These are phyloP conservation scores for Himalopsyche tibetana DNA, from an alignment of 2,888 invertebrate species.

Conservation along the genomic window DNA sequence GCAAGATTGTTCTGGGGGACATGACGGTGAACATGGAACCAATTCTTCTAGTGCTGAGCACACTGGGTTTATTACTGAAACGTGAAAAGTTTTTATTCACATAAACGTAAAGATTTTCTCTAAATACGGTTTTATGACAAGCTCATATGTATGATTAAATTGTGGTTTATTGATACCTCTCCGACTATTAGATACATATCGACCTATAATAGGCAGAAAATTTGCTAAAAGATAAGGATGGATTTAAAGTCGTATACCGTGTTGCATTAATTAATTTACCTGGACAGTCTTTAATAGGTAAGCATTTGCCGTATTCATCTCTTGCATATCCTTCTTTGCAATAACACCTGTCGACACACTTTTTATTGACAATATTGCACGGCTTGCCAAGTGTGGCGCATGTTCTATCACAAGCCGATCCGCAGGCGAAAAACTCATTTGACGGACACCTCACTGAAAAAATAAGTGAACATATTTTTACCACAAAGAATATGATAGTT, in stretches of 20 bases:
- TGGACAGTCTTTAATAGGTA: conserved; percentile 57
- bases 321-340: conserved; percentile 69
- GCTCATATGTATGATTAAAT: too few relatives aligned
- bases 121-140: too few relatives aligned
- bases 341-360: conserved; percentile 69
- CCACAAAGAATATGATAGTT: too few relatives aligned
- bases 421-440: conserved; percentile 68
- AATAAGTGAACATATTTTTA: too few relatives aligned
- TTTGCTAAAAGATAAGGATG: too few relatives aligned
- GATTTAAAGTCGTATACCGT: too few relatives aligned
- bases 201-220: too few relatives aligned
- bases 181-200: too few relatives aligned
- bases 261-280: neutral
- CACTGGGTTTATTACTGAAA: neutral
- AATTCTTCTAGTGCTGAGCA: conserved; percentile 43
- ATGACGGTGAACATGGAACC: conserved; percentile 52
- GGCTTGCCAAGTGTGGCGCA: conserved; percentile 68
- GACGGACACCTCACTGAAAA: neutral
- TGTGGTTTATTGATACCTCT: too few relatives aligned
- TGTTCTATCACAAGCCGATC: conserved; percentile 69
- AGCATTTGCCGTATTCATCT: conserved; percentile 67
- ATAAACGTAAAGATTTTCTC: too few relatives aligned
- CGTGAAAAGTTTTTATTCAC: neutral
- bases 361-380: conserved; percentile 68
- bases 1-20: conserved; percentile 52